Base-by-base conservation (phyloP, 2,797 vertebrate species). In the Macrochelys suwanniensis region DNA sequence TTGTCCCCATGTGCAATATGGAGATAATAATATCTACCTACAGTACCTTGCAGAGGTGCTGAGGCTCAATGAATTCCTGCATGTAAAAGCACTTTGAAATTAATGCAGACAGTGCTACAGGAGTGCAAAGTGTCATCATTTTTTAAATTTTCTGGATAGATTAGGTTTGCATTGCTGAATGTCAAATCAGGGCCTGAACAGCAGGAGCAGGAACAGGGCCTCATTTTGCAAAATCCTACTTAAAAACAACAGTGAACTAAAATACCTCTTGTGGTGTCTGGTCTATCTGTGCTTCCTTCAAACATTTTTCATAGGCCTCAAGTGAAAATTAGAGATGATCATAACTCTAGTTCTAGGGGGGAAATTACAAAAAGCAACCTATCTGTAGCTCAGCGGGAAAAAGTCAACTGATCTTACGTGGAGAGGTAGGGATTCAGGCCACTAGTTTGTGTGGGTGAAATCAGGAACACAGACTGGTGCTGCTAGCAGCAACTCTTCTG, bases 1-100 rank as follows among this genome's bases (percentile, higher is more conserved):
- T n/a, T n/a, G n/a, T 97, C 94, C 94, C 93, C 96, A 71, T 94
- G 33, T 95, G 89, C 80, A 96, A 87, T 57, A 51, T 9, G 50
- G 91, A 96, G 93, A 83, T 94, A 85, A 97, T 95, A 90, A 94
- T 96, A 96, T 96, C 94, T 97, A 95, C 87, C 95, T 94, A 10
- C 53, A 89, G 94, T 91, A 77, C 89, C 94, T 97, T 96, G 96
- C 96, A 96, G 96, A 97, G 95, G 95, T 96, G 61, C 86, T 84
- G 56, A 87, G 12, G 93, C 90, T 97, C 95, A 97, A 97, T 97
- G 93, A 97, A 97, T 97, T 96, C 49, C 42, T 96, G 65, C 80
- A 0, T 88, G 47, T 91, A 94, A 91, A 94, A 95, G 50, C 85
- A 85, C 89, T 95, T 95, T n/a, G 82, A 97, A 89, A 89, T 95